Conservation (phyloP, 1,140 invertebrate genomes). For the Metaphire vulgaris region DNA sequence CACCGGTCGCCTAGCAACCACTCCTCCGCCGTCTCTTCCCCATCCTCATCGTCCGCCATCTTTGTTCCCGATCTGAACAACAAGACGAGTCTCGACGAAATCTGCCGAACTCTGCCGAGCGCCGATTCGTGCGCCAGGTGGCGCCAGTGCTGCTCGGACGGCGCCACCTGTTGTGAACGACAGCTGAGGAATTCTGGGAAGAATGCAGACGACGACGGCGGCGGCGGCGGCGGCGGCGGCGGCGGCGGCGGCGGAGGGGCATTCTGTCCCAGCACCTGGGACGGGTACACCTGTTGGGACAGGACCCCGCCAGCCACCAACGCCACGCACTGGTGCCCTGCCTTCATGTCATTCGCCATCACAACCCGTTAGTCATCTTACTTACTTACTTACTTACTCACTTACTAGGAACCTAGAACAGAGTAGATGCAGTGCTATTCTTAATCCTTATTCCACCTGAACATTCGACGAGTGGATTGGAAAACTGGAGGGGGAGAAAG, state of each 20-base stretch:
- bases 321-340: neutral
- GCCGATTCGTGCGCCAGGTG: neutral
- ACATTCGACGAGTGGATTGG: no score
- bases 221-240: no score
- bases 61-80: neutral
- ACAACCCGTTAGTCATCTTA: neutral
- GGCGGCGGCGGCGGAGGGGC: no score
- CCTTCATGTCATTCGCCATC: neutral
- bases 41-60: no score
- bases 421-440: no score
- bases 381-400: no score
- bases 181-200: neutral
- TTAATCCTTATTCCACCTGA: no score
- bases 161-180: neutral
- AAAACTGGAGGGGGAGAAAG: no score
- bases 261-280: neutral
- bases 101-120: neutral
- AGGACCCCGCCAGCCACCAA: neutral
- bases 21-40: neutral
- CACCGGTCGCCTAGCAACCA: neutral
- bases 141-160: neutral
- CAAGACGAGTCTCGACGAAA: neutral
- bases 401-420: no score
- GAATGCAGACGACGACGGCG: neutral
- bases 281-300: neutral